Evolutionary conservation across 2,797 vertebrate genomes (phyloP), one percentile per base, ranked within the genome.

Genomic region (Crax fasciolata): DNA sequence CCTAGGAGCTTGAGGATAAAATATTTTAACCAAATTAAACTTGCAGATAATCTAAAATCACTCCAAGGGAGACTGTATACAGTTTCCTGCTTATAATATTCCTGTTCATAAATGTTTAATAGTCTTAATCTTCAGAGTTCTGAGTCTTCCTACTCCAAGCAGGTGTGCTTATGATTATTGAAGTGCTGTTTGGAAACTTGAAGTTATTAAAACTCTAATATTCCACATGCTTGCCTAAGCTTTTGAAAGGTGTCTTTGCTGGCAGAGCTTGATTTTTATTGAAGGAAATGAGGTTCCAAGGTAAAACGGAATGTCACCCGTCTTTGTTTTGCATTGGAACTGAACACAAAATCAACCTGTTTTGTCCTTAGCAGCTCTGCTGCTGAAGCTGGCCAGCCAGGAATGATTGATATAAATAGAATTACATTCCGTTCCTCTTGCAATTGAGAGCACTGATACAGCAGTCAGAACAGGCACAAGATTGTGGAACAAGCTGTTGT

Each of bases 401-500:
- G 25, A 82, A 49, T 54, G 48, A 52, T 39, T 59, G 79, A 85
- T 90, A 90, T 83, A 94, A 95, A 89, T 93, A 97, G 93, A 95
- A 89, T 75, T 84, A 61, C 7, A 0, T 80, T 93, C 77, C 85
- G 66, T 93, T 89, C 87, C 24, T 48, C 74, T 75, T 73, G 70
- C 65, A 61, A 78, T 88, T 66, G 62, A 73, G 84, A 88, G 48
- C 63, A 30, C 70, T 89, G 87, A 85, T 85, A 66, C 1, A 20
- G 48, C 70, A 43, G 49, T 39, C 61, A 78, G 62, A 54, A 78
- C 28, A 90, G 82, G 73, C 87, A 89, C 0, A 1, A 73, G 93
- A 72, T 41, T 58, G 32, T 80, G 54, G 84, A 91, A 78, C 70
- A 87, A 87, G 72, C 57, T 92, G 84, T 81, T 90, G 70, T 43